Evolutionary conservation across 2,888 invertebrate genomes (phyloP).

Genomic region (Trichacis sp.): DNA sequence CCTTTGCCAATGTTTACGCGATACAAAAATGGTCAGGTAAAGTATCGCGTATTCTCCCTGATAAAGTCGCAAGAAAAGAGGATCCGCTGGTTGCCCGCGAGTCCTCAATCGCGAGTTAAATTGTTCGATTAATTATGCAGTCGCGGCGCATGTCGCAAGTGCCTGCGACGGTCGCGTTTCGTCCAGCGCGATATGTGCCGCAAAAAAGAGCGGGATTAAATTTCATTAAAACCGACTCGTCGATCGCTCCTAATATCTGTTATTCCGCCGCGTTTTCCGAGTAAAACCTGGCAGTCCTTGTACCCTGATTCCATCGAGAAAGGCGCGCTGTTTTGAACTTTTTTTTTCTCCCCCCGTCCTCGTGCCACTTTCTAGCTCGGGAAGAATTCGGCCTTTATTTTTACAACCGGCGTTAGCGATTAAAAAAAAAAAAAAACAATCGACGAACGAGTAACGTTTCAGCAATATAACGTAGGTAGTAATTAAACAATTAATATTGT

Average conservation of each 20-base stretch:
- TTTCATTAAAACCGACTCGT: constrained; percentile 4
- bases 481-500: too few species aligned
- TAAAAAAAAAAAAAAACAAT: not conserved
- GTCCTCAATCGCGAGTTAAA: constrained; percentile 41
- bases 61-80: constrained; percentile 40
- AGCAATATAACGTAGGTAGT: too few species aligned
- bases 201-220: not conserved
- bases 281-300: constrained; percentile 40
- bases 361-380: constrained; percentile 39
- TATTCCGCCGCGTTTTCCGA: constrained; percentile 19
- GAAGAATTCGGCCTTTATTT: constrained; percentile 18
- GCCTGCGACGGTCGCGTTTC: constrained; percentile 2
- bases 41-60: constrained; percentile 26
- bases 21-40: not conserved
- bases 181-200: constrained; percentile 24
- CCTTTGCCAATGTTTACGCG: not conserved
- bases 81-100: constrained; percentile 36
- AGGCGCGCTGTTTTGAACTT: constrained; percentile 39
- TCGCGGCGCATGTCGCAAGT: constrained; percentile 28
- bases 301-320: constrained; percentile 41
- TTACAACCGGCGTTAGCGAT: not conserved
- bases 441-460: too few species aligned
- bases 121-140: constrained; percentile 44
- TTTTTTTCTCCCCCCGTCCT: constrained; percentile 39
- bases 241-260: constrained; percentile 23